Evolutionary conservation across 2,797 vertebrate species (phyloP), one percentile per base, ranked within the genome.

Genomic region (Tiaroga cobitis): DNA sequence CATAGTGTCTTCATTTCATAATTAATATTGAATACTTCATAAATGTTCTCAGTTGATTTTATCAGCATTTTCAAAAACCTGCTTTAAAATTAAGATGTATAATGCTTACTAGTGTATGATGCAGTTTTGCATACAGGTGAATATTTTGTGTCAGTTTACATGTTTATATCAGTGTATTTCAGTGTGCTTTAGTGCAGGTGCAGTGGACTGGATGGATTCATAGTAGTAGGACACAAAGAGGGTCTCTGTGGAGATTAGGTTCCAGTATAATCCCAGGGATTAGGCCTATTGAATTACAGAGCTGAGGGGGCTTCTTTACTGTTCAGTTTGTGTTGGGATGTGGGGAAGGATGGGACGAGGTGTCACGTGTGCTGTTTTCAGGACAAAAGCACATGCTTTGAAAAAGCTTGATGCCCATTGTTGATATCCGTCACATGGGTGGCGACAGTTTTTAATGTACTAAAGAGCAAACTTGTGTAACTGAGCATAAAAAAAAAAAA

Each of bases 321-420:
- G 78, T 85, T 82, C 49, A 39, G 72, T 82, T 85, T 78, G 73
- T 39, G 70, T 77, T 75, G 85, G 77, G 69, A 49, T 67, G 26
- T 76, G n/a, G 24, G 18, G 43, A 32, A 67, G 39, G 72, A 65
- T 41, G n/a, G 29, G 61, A 37, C 26, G 4, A 15, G 10, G 19
- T 73, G 78, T 87, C 39, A 69, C 79, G 56, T 83, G 85, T 68
- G 56, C 81, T 89, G 65, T 87, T 90, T 90, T 88, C 56, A 21
- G 83, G 39, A 81, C 6, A 26, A 61, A 79, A 46, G 87, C 18
- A 81, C 37, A 73, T 56, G 9, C 46, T 69, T 56, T 39, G 39
- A 54, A 74, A 65, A 69, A 63, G 69, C 70, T 84, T 84, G 49
- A 84, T 76, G n/a, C 32, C 56, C 24, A 32, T 77, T 77, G n/a